phyloP scores from a whole-genome alignment of 2,888 invertebrate species.

The Tipula unca region DNA sequence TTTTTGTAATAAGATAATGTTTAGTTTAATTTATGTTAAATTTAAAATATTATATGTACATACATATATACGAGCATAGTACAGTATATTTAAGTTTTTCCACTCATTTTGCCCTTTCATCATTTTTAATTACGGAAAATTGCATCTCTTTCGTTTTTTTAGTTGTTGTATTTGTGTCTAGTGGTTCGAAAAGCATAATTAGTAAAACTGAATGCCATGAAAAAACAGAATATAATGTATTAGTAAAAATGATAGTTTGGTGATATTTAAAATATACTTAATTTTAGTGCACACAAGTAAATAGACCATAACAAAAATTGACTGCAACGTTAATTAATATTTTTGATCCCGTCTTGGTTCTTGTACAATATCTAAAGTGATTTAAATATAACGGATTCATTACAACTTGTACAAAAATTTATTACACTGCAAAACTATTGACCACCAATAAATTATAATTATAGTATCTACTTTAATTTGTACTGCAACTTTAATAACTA shows the following conservation, averaged over 20 bases:
- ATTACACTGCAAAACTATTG: neutral
- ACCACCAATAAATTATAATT: no score
- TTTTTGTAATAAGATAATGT: slow-evolving; percentile 14
- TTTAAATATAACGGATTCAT: no score
- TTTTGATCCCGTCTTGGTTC: neutral
- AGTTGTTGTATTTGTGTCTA: neutral
- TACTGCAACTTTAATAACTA: no score
- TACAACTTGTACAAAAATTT: no score
- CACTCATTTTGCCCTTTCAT: neutral
- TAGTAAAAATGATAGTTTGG: neutral
- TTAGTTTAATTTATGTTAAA: neutral
- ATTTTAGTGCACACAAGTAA: neutral
- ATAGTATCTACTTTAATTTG: no score
- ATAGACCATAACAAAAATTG: no score
- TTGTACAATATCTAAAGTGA: neutral
- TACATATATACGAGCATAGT: neutral
- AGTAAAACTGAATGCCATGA: neutral
- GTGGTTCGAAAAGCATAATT: neutral
- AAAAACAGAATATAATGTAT: neutral
- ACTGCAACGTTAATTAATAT: neutral
- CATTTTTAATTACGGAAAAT: neutral
- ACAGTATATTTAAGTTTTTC: neutral
- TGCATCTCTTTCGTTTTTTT: neutral
- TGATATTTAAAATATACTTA: neutral
- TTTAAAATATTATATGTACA: neutral